Evolutionary conservation across 2,888 invertebrate genomes (phyloP).

Genomic region (Noctua janthina): DNA sequence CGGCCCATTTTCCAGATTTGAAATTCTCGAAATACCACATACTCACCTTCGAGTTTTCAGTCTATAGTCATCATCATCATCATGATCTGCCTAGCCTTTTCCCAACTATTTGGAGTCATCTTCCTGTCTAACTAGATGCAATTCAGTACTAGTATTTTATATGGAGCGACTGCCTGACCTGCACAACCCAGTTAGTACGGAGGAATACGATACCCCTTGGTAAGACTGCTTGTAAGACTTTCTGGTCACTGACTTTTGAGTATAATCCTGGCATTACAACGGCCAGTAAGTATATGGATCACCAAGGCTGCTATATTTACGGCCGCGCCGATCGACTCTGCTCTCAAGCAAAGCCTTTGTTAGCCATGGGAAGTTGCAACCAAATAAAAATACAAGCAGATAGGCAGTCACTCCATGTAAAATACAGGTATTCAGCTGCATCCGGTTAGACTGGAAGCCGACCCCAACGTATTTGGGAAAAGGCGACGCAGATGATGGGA

Average conservation of each 20-base stretch:
- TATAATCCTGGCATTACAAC: constrained; percentile 71
- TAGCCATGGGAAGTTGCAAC: constrained; percentile 76
- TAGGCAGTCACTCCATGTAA: too few relatives aligned
- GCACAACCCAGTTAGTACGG: too few relatives aligned
- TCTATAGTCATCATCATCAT: constrained; percentile 54
- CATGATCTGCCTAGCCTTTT: too few relatives aligned
- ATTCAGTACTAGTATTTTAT: not conserved
- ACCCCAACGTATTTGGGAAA: not conserved
- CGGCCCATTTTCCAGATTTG: too few relatives aligned
- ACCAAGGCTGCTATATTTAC: constrained; percentile 84
- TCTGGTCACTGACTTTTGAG: too few relatives aligned
- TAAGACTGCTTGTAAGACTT: too few relatives aligned
- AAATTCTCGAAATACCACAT: not conserved
- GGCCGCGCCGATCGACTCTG: constrained; percentile 56
- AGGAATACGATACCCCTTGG: too few relatives aligned
- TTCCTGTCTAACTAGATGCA: not conserved
- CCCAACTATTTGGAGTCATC: not conserved
- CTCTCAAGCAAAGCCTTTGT: constrained; percentile 46
- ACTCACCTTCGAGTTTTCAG: not conserved
- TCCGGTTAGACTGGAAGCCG: not conserved
- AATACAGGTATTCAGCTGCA: not conserved
- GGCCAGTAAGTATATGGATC: constrained; percentile 78
- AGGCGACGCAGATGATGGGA: not conserved
- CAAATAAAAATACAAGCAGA: constrained; percentile 17
- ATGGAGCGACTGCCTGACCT: not conserved